Percentiles rank a stretch among this genome's conserved stretches.
Conservation (phyloP, 2,113 vertebrate genomes). For the Limanda limanda region DNA sequence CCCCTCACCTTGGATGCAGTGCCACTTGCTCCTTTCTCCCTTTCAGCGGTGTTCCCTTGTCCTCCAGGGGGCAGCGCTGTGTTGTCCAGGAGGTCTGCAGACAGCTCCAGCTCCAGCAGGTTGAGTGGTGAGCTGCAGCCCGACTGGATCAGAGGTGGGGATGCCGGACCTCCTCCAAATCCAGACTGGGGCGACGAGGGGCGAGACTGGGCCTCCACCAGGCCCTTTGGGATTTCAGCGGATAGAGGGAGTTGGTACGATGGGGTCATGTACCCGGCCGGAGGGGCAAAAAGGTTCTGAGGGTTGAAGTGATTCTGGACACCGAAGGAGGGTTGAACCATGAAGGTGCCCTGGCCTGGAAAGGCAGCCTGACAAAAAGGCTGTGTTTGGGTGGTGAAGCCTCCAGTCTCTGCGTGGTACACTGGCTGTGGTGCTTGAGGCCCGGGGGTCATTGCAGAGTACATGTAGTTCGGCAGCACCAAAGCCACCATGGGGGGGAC, state of each 20-base stretch:
- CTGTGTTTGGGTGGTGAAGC: conserved; percentile 65
- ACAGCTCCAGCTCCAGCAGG: conserved; percentile 91
- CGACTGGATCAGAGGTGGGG: conserved; percentile 90
- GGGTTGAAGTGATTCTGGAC: conserved; percentile 63
- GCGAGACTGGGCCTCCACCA: conserved; percentile 71
- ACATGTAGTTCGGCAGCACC: conserved; percentile 88
- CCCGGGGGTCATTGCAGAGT: conserved; percentile 73
- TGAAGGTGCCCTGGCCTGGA: conserved; percentile 48
- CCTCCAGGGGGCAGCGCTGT: conserved; percentile 47
- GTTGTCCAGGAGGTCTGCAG: conserved; percentile 61
- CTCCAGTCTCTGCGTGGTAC: conserved; percentile 69
- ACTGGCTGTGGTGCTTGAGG: conserved; percentile 76
- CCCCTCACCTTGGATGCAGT: conserved; percentile 72
- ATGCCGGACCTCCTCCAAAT: conserved; percentile 75
- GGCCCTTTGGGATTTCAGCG: conserved; percentile 73
- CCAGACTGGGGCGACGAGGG: conserved; percentile 84
- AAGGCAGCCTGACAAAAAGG: conserved; percentile 58
- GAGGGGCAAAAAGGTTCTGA: conserved; percentile 55
- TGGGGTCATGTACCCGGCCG: conserved; percentile 55
- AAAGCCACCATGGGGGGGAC: conserved; percentile 88
- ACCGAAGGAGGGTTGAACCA: conserved; percentile 37
- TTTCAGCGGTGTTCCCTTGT: conserved; percentile 54
- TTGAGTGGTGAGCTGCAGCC: conserved; percentile 94
- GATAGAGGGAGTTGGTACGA: conserved; percentile 75
- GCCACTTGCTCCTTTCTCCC: conserved; percentile 69